phyloP scores from a whole-genome alignment of 2,888 invertebrate species.

The Thera obeliscata region DNA sequence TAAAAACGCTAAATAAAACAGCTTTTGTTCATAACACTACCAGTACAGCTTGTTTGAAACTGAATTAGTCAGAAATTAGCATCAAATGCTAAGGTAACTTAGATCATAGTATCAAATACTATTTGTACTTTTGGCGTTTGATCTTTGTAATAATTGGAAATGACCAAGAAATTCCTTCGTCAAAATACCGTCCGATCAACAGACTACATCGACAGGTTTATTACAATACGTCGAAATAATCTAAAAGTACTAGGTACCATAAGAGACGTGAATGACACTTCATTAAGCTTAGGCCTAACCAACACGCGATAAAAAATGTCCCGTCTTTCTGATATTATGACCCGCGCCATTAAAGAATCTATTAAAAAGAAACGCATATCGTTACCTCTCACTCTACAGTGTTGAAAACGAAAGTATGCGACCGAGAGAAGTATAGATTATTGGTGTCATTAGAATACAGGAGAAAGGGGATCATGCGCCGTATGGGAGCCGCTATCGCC shows the following conservation, averaged over 20 bases:
- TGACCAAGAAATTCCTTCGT: slow-evolving; percentile 9
- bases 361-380: neutral
- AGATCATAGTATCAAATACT: slow-evolving; percentile 31
- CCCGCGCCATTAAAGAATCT: neutral
- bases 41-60: neutral
- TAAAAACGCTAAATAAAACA: neutral
- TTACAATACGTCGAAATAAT: neutral
- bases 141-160: slow-evolving; percentile 16
- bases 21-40: neutral
- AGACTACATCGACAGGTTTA: neutral
- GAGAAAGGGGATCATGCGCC: too few species aligned
- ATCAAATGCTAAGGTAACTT: slow-evolving; percentile 44
- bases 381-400: too few species aligned
- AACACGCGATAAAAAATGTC: too few species aligned
- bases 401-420: too few species aligned
- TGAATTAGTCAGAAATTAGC: slow-evolving; percentile 33
- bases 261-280: too few species aligned
- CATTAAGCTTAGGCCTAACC: too few species aligned
- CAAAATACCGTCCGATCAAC: slow-evolving; percentile 10
- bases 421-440: too few species aligned
- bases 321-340: too few species aligned
- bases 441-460: too few species aligned
- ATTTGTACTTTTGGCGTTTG: slow-evolving; percentile 37
- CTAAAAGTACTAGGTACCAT: neutral
- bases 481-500: too few species aligned